Base-by-base conservation (phyloP, 2,888 invertebrate species). In the Alviniconcha strummeri region DNA sequence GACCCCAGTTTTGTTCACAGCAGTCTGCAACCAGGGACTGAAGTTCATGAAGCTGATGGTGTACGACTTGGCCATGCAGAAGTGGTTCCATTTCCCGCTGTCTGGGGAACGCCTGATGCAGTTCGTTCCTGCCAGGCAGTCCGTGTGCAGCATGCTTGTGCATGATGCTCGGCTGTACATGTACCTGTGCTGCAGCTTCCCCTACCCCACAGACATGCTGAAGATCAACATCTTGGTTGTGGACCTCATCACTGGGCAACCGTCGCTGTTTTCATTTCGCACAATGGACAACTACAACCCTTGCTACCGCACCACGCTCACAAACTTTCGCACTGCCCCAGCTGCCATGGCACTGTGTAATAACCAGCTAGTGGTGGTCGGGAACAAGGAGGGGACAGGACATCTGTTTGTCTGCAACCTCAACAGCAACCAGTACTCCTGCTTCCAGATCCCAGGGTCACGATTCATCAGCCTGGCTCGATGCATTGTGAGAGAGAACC, bases 151-250 rank as follows among this genome's bases (percentile, higher is more conserved):
- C 78, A 87, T 92, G 86, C 88, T 91, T 36, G 86, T 90, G 8
- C 88, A 91, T 83, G 89, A 92, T 77, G 89, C 90, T n/a, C 86
- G 88, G 56, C 85, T 93, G 60, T 92, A 91, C 86, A 89, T 93
- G 90, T 93, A 92, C 77, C 85, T 92, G 55, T 92, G 92, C 84
- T 91, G 91, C 55, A 91, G 91, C 64, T 91, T 93, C 82, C 93
- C 93, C 4, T 93, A 93, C 83, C 92, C 93, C 2, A 91, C 93
- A 11, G 92, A 93, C 83, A 91, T 93, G 91, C 87, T 91, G 83
- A 91, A 91, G 81, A 91, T 93, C 74, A 91, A 92, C 86, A 90
- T 93, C 55, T 87, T 92, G 67, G 90, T 89, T 7, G 86, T 92
- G 15, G 91, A 92, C 84, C 85, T 92, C 15, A 79, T 90, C n/a